Conservation (phyloP, 2,888 invertebrate species). For the Leptopilina drosophilae region DNA sequence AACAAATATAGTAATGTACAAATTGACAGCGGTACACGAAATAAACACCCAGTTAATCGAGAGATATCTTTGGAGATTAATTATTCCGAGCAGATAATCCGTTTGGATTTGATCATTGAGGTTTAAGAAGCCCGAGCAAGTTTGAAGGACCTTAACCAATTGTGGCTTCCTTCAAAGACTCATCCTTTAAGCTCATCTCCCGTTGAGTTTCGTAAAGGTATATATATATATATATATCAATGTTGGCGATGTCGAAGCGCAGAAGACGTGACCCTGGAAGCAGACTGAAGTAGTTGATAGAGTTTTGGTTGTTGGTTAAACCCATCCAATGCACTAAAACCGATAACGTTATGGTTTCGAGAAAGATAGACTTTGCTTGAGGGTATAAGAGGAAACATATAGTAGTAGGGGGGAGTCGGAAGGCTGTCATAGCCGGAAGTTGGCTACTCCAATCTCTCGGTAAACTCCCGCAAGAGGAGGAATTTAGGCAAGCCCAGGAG, state of each 20-base stretch:
- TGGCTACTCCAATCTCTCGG: constrained; percentile 58
- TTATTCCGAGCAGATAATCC: constrained; percentile 16
- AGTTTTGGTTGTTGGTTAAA: constrained; percentile 51
- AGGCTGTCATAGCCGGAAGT: constrained; percentile 64
- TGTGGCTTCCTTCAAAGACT: constrained; percentile 38
- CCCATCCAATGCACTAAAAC: constrained; percentile 48
- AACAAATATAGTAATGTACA: too few species aligned
- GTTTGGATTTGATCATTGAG: constrained; percentile 28
- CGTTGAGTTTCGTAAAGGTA: constrained; percentile 19
- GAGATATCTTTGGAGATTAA: background rate
- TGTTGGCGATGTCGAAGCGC: constrained; percentile 43
- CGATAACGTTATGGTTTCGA: constrained; percentile 41
- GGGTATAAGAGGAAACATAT: constrained; percentile 34
- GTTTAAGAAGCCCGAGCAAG: constrained; percentile 10
- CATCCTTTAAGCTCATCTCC: constrained; percentile 21
- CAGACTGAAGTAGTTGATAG: constrained; percentile 53
- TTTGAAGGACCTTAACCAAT: constrained; percentile 18
- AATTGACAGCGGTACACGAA: too few species aligned
- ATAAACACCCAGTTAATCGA: background rate
- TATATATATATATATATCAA: too few species aligned
- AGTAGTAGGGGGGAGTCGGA: constrained; percentile 33
- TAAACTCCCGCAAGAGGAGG: constrained; percentile 57
- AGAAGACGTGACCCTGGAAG: constrained; percentile 47
- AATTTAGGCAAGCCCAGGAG: constrained; percentile 56
- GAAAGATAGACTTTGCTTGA: constrained; percentile 33